Base-by-base conservation (phyloP, 2,113 vertebrate species). In the Psephotus haematonotus region DNA sequence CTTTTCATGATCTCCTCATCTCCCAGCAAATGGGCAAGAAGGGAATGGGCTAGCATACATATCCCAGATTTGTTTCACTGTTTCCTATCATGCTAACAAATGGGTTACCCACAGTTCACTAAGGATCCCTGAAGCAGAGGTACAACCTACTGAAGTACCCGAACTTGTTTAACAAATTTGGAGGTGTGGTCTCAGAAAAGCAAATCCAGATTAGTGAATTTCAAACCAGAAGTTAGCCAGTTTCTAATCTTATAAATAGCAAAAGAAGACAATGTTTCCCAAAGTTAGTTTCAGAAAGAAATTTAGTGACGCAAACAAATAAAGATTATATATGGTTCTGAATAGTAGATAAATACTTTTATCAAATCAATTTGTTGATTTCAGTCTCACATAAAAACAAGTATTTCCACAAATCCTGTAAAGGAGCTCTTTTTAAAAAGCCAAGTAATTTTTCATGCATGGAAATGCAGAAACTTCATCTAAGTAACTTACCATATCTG, bases 401-500 rank as follows among this genome's bases (percentile, higher is more conserved):
- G 0, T n/a, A 69, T 43, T 94, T 86, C 65, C 59, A 90, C 11
- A 82, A 77, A 68, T 33, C 35, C 37, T 91, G n/a, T 70, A 55
- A 74, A 50, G 50, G 29, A 91, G 33, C n/a, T 82, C 28, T 57
- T 59, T 74, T 85, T 37, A 23, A 84, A 91, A 70, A 71, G 19
- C 17, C 7, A 67, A 63, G 9, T 23, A 10, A 68, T 60, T 52
- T 65, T 64, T 63, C 7, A 50, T n/a, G n/a, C 7, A 65, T 17
- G 20, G 63, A 82, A 90, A 70, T 43, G 33, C 19, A 37, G 14
- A 81, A 93, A 43, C 37, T 20, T 49, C 12, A 7, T 35, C 33
- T n/a, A 11, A 24, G 24, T 37, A 52, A 95, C 98, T 95, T 95
- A 99, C 99, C 98, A 94, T 87, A 29, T 99, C 99, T 1, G 99